phyloP scores from a whole-genome alignment of 2,888 invertebrate genomes.

The Rhaphigaster nebulosa region DNA sequence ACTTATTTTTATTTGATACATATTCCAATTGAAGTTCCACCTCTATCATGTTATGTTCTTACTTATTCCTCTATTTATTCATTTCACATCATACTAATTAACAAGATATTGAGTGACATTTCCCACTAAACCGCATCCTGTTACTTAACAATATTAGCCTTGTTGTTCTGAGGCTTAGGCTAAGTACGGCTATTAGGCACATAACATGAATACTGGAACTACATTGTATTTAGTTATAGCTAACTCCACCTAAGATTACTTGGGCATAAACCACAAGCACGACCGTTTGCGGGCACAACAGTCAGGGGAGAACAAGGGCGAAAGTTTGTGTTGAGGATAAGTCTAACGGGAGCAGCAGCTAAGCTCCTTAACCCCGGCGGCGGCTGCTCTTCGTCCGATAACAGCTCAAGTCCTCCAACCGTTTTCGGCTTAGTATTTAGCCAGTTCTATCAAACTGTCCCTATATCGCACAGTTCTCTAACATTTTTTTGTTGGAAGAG shows the following conservation, averaged over 20 bases:
- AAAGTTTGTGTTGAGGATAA: slow-evolving; percentile 23
- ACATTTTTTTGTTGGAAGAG: too few species aligned
- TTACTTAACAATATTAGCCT: neutral
- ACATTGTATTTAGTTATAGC: slow-evolving; percentile 15
- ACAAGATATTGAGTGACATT: neutral
- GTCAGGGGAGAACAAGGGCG: neutral
- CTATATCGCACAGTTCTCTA: neutral
- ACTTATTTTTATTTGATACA: too few species aligned
- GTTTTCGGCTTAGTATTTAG: slow-evolving; percentile 20
- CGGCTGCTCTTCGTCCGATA: neutral
- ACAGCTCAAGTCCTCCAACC: neutral
- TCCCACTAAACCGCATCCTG: neutral
- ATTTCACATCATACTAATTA: too few species aligned
- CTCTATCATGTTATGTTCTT: too few species aligned
- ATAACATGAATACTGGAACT: neutral
- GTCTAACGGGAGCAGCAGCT: neutral
- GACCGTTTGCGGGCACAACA: slow-evolving; percentile 8
- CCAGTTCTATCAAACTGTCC: neutral
- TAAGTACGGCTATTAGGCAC: neutral
- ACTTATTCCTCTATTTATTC: too few species aligned
- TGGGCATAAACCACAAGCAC: slow-evolving; percentile 10
- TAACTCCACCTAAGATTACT: slow-evolving; percentile 19
- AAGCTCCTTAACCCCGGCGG: slow-evolving; percentile 21
- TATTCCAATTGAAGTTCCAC: too few species aligned
- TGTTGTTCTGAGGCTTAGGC: neutral